Base-by-base conservation (phyloP, 1,140 invertebrate species). In the Drosophila ficusphila region DNA sequence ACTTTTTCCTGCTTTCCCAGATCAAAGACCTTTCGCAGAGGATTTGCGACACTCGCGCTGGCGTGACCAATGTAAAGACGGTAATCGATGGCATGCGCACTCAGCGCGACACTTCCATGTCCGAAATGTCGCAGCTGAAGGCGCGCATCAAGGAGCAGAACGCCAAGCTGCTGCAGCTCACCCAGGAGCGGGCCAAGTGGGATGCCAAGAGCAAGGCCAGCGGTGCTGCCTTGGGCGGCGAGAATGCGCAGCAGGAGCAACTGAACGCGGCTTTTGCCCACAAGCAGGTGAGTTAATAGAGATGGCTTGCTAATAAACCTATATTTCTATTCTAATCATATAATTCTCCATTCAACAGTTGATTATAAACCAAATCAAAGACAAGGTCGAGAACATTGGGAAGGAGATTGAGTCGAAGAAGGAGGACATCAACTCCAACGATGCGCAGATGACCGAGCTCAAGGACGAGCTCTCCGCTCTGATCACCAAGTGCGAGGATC, bases 41-140 rank as follows among this genome's bases (percentile, higher is more conserved):
- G 89, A 98, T 99, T 62, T 95, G 95, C 68, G 97, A 98, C 81
- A 97, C 97, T 0, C 93, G 97, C 2, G 94, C 96, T 23, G 96
- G 95, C 14, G 98, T 99, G 0, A 96, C 97, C 0, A 96, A 96
- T 33, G 96, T 98, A 0, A 99, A 99, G 92, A 94, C 96, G 1
- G 97, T 97, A 18, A 99, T 99, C 69, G 98, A 99, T 92, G 96
- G 96, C 3, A 99, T 99, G 98, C 93, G 98, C 47, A 94, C 94
- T 0, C 97, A 97, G 19, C 93, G 99, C 29, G 99, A 99, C 91
- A 93, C 95, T 0, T 97, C 97, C 73, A 94, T 99, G 92, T 94
- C 95, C 47, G 97, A 98, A 79, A 98, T 99, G 95, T 95, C 96
- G 9, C 94, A 95, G 39, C 92, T 99, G 3, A 98, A 99, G 90